Evolutionary conservation across 2,888 invertebrate genomes (phyloP), one percentile per base, ranked within the genome.

Genomic region (Gasteruption jaculator): DNA sequence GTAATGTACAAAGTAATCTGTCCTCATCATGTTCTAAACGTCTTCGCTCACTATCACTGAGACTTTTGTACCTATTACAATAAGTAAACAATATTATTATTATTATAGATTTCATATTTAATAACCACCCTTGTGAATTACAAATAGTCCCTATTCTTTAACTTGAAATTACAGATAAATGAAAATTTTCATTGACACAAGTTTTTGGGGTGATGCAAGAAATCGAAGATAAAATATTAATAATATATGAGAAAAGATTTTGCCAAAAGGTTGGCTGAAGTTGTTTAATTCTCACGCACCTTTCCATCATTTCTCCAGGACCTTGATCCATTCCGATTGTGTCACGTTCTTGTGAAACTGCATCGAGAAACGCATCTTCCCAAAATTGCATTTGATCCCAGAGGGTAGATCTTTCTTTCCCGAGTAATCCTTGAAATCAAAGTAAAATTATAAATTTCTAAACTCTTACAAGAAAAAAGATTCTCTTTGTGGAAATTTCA

Each of bases 361-460:
- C 95, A 73, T 99, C 99, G 41, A 97, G 75, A 67, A 99, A 99
- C 0, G 94, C 90, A 68, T 99, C 97, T 70, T 99, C 99, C 99
- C 99, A 99, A 73, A 99, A 99, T 65, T 94, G 93, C 90, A 94
- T 92, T 76, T 97, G 94, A 72, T 97, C 96, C 97, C 97, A 99
- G 20, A 99, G 73, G 41, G 82, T 80, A 2, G 90, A 86, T 52
- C 94, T 73, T 50, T 91, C 91, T 71, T 91, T 91, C 22, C 82
- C 74, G 41, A 76, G 55, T 36, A 77, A 65, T 32, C 76, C 76
- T 75, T 43, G 2, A 25, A 46, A 4, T 18, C 10, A 8, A 34
- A 30, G 21, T 10, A 5, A 18, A n/a, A 20, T 22, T 20, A 21
- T n/a, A 20, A 34, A 14, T 21, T 15, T 34, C 3, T 34, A 20